Conservation (phyloP, 1,140 invertebrate species). For the Coptotermes formosanus region DNA sequence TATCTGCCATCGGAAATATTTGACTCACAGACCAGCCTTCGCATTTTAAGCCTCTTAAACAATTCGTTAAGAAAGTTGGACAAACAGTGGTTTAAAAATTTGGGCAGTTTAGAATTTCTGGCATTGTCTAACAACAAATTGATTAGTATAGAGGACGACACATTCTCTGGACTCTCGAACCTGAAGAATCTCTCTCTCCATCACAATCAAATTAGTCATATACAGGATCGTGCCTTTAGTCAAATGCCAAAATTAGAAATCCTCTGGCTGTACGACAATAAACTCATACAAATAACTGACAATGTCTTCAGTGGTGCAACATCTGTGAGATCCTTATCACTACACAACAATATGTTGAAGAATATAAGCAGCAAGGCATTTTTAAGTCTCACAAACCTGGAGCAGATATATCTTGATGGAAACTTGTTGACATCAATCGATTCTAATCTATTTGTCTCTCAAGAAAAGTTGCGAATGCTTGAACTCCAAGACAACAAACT, state of each 20-base stretch:
- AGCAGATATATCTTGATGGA: conserved; percentile 5
- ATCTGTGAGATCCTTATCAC: not conserved
- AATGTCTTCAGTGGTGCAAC: not conserved
- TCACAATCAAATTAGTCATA: not conserved
- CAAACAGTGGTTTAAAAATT: not conserved
- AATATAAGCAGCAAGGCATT: not conserved
- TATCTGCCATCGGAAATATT: not conserved
- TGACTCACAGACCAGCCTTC: not conserved
- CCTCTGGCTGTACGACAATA: not conserved
- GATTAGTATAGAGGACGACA: not conserved
- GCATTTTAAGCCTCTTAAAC: not conserved
- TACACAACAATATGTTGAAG: not conserved
- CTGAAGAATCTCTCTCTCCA: not conserved
- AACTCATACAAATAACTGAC: not conserved
- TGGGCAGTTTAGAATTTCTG: not conserved
- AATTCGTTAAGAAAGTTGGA: not conserved
- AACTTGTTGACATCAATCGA: not conserved
- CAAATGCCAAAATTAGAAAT: not conserved
- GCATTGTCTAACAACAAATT: not conserved
- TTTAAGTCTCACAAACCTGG: not conserved
- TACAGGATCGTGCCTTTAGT: not conserved
- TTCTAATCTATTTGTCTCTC: not conserved
- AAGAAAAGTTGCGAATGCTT: not conserved
- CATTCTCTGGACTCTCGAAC: not conserved
- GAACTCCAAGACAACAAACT: not conserved